phyloP scores from a whole-genome alignment of 2,888 invertebrate species.

The Cryptocephalus moraei region DNA sequence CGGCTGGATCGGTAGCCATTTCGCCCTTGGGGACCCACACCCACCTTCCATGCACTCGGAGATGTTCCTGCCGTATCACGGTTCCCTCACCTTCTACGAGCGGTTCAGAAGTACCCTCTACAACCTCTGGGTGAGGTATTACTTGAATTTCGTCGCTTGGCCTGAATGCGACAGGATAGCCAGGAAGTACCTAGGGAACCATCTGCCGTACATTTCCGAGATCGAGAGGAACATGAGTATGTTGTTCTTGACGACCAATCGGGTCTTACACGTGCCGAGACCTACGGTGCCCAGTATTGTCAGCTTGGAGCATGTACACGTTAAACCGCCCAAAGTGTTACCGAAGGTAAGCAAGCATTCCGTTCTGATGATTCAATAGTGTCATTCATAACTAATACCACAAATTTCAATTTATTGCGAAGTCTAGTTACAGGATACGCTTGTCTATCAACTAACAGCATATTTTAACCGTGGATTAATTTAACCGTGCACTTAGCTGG shows the following conservation, averaged over 20 bases:
- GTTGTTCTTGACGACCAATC: constrained; percentile 28
- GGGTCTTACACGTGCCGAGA: constrained; percentile 25
- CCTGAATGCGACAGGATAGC: constrained; percentile 24
- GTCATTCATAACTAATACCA: too few relatives aligned
- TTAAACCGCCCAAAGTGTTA: constrained; percentile 22
- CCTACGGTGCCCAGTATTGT: constrained; percentile 29
- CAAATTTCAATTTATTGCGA: too few relatives aligned
- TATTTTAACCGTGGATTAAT: too few relatives aligned
- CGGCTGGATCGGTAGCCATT: constrained; percentile 20
- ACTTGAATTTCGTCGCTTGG: constrained; percentile 19
- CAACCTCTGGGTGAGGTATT: constrained; percentile 21
- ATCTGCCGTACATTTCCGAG: constrained; percentile 28
- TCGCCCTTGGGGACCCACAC: constrained; percentile 22
- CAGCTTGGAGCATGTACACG: constrained; percentile 25
- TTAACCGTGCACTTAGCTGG: too few relatives aligned
- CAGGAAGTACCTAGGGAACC: constrained; percentile 28
- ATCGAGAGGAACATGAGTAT: constrained; percentile 28
- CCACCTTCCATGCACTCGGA: constrained; percentile 25
- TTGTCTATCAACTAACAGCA: too few relatives aligned
- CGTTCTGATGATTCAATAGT: too few relatives aligned
- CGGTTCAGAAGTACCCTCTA: constrained; percentile 23
- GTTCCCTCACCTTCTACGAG: constrained; percentile 34
- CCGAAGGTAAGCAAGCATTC: constrained; percentile 23
- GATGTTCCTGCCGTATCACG: constrained; percentile 22
- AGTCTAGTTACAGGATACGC: too few relatives aligned